Evolutionary conservation across 1,140 invertebrate genomes (phyloP), one percentile per base, ranked within the genome.

Genomic region (Prorops nasuta): DNA sequence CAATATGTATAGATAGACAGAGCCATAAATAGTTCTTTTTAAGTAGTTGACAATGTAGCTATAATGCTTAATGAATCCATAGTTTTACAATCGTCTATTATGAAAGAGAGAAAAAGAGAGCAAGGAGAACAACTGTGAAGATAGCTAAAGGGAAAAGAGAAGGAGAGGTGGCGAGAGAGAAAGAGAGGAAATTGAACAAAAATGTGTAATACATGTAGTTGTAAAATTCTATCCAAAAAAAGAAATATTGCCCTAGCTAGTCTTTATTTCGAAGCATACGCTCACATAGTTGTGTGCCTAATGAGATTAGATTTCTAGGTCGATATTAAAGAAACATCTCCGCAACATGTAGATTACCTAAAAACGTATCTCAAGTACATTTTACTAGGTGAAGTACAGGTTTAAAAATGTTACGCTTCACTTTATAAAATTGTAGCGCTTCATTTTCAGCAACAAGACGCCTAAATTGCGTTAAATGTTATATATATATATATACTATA

Each of bases 1-100:
- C 74, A 76, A 51, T 74, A 77, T 76, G 65, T 77, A 76, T 77
- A 75, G 64, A 66, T 71, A 74, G 66, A 71, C 64, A 72, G 63
- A 63, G 64, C 64, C 61, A 52, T 66, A 72, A 69, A 66, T 67
- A 64, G 59, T 67, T 64, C 51, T 63, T 58, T 55, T 68, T 72
- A 71, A 67, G 51, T 73, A 66, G 47, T 42, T 69, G 63, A 49
- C 62, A 58, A 61, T 58, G 57, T 69, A 67, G 67, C 58, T 72
- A n/a, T n/a, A n/a, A 70, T 59, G 57, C 58, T 67, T 67, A 70
- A 64, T 66, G 58, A 58, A 64, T 57, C 41, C 36, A 44, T 64
- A 66, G 61, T 55, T 56, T 64, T 58, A 62, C 63, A 56, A 66
- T 66, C 58, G 9, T 61, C 60, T 67, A 62, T 62, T 59, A 63